Conservation (phyloP, 2,888 invertebrate species). For the Melangyna quadrimaculata region DNA sequence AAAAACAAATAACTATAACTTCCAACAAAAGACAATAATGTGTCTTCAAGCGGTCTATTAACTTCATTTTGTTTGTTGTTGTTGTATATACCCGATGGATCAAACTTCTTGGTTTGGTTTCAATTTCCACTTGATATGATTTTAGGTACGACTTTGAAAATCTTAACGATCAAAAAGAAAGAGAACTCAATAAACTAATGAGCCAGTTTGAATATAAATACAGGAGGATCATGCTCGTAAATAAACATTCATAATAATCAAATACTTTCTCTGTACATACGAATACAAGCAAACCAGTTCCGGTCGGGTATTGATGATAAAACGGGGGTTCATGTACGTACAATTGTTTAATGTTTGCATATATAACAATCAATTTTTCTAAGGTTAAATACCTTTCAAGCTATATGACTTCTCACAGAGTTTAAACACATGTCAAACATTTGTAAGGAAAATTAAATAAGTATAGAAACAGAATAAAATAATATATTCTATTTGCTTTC, state of each 20-base stretch:
- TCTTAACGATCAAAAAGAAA: conserved; percentile 24
- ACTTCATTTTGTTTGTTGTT: not conserved
- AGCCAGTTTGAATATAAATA: not conserved
- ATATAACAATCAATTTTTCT: no score
- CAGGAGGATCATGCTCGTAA: conserved; percentile 23
- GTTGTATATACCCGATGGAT: not conserved
- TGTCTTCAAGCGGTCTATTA: conserved; percentile 3
- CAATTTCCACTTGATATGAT: conserved; percentile 6
- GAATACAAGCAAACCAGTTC: not conserved
- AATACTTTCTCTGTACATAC: conserved; percentile 20
- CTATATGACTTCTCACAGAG: no score
- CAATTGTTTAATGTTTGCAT: no score
- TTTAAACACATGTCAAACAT: no score
- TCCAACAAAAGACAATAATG: not conserved
- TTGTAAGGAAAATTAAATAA: no score
- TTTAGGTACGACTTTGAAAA: not conserved
- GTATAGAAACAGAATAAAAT: no score
- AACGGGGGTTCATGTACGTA: no score
- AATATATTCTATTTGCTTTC: no score
- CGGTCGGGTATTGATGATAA: not conserved
- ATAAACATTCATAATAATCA: conserved; percentile 13
- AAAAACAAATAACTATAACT: not conserved
- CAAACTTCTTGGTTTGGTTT: conserved; percentile 2
- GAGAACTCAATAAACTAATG: conserved; percentile 33
- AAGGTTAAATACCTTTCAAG: no score